A percentile compares a stretch with the other conserved stretches of the same genome.
Conservation (phyloP, 2,797 vertebrate genomes). For the Myotis findleyi region DNA sequence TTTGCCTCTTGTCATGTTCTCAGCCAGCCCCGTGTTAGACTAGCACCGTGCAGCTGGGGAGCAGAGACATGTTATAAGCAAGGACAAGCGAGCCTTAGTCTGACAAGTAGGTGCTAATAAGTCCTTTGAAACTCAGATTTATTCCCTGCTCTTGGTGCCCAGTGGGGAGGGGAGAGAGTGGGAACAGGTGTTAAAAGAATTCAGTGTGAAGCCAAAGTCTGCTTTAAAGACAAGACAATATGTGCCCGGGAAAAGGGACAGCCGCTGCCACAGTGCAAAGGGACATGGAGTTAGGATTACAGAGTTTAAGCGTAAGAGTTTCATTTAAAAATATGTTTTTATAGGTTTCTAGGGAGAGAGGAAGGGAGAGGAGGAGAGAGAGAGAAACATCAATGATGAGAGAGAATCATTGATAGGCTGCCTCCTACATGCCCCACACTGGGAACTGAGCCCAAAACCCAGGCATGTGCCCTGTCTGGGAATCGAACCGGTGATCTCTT, state of each 20-base stretch:
- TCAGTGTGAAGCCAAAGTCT: slow-evolving; percentile 77
- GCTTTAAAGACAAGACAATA: slow-evolving; percentile 68
- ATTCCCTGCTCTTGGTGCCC: slow-evolving; percentile 42
- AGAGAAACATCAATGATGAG: not conserved
- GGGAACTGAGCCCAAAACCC: not conserved
- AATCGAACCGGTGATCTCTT: not conserved
- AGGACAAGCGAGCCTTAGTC: slow-evolving; percentile 62
- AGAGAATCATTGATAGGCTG: not conserved
- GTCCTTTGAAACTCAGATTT: slow-evolving; percentile 51
- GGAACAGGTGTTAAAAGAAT: slow-evolving; percentile 80
- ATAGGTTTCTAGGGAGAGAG: not conserved
- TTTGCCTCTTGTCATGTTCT: slow-evolving; percentile 1
- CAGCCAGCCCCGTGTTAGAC: slow-evolving; percentile 59
- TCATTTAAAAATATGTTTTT: not conserved
- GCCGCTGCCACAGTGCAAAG: not conserved
- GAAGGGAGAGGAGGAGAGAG: not conserved
- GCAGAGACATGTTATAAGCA: slow-evolving; percentile 53
- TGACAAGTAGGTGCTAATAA: slow-evolving; percentile 77
- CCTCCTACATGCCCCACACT: not conserved
- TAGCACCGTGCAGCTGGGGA: slow-evolving; percentile 43
- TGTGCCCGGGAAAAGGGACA: slow-evolving; percentile 65
- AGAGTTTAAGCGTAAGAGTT: not conserved
- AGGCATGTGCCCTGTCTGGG: not conserved
- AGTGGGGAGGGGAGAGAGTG: slow-evolving; percentile 24
- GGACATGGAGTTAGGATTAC: not conserved